A percentile compares a stretch with the other conserved stretches of the same genome.
Evolutionary conservation across 2,113 vertebrate genomes (phyloP).

Genomic region (Rattus norvegicus): DNA sequence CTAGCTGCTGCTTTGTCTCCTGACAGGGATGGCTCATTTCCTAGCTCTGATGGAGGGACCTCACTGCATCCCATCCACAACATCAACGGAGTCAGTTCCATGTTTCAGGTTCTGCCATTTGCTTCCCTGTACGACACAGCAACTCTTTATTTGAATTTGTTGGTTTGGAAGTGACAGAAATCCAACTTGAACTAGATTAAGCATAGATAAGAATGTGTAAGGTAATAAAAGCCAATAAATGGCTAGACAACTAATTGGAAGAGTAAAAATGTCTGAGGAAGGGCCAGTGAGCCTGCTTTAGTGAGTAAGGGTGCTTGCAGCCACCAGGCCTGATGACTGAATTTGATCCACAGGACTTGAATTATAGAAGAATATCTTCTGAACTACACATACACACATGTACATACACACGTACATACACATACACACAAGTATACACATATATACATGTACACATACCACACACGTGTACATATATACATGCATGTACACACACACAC

Average conservation of each 20-base stretch:
- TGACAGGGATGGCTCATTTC: not conserved
- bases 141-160: slow-evolving; percentile 18
- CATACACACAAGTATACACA: too few relatives aligned
- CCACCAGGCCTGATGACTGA: not conserved
- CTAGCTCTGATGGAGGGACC: not conserved
- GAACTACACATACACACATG: not conserved
- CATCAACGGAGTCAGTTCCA: not conserved
- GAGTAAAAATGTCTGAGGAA: slow-evolving; percentile 21
- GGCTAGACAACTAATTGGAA: slow-evolving; percentile 54
- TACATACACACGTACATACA: not conserved
- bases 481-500: not conserved
- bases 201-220: slow-evolving; percentile 46
- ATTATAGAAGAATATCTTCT: not conserved
- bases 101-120: not conserved
- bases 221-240: slow-evolving; percentile 56
- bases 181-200: slow-evolving; percentile 62
- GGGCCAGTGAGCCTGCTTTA: not conserved
- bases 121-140: not conserved
- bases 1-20: not conserved
- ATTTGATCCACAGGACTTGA: not conserved
- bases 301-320: not conserved
- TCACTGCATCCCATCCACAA: not conserved
- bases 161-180: slow-evolving; percentile 67
- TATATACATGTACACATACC: too few relatives aligned
- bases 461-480: not conserved